Evolutionary conservation across 2,888 invertebrate genomes (phyloP).

Genomic region (Drosophila longiperda): DNA sequence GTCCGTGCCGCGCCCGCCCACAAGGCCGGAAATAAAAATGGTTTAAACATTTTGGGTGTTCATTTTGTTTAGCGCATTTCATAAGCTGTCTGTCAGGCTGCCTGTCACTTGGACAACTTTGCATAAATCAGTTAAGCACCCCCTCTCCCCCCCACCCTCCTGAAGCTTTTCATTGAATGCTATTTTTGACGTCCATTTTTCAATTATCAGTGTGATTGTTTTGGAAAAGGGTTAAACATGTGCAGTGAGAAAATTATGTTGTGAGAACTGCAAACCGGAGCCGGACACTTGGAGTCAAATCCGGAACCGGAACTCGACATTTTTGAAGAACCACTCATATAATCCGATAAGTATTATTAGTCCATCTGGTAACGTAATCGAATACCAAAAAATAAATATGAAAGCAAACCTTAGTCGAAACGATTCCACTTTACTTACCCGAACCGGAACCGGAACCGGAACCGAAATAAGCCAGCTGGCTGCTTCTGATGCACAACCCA

Average conservation of each 20-base stretch:
- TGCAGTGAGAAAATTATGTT: neutral
- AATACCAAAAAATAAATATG: neutral
- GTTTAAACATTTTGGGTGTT: conserved; percentile 11
- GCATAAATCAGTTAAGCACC: conserved; percentile 8
- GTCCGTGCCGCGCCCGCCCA: neutral
- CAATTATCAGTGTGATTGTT: neutral
- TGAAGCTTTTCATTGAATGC: neutral
- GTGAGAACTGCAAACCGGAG: neutral
- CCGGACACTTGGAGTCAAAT: neutral
- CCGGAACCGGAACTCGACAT: neutral
- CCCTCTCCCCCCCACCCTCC: neutral
- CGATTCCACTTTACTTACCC: neutral
- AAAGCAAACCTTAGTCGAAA: neutral
- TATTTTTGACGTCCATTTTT: neutral
- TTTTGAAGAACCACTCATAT: neutral
- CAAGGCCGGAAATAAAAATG: conserved; percentile 26
- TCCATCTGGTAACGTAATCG: neutral
- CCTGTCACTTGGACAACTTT: conserved; percentile 3
- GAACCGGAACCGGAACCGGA: neutral
- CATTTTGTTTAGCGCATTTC: neutral
- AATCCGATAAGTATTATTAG: neutral
- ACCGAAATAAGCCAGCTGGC: neutral
- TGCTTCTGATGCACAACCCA: neutral
- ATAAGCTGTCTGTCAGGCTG: conserved; percentile 2
- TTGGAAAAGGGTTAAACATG: neutral